Base-by-base conservation (phyloP, 2,113 vertebrate genomes). In the Alosa alosa region DNA sequence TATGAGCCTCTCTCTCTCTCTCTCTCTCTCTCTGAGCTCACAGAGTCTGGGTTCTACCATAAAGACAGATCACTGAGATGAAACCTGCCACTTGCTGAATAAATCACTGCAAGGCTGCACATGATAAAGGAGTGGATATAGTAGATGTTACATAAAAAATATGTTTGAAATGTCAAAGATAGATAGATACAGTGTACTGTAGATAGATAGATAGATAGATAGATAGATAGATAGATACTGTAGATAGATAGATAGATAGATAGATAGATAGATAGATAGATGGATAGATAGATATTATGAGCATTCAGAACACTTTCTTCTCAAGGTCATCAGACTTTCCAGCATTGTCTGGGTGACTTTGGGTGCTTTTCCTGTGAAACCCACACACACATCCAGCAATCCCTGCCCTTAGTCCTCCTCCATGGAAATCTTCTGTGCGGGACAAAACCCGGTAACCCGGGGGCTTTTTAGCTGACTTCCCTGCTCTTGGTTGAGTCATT, bases 391-490 rank as follows among this genome's bases (percentile, higher is more conserved):
- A 72, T 72, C 64, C 31, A 31, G 64, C 25, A 72, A 72, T 72
- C n/a, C 1, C 64, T 11, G 25, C 25, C 64, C 31, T 9, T 36
- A 15, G 64, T 36, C 9, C 18, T 25, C 22, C 25, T 3, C 64
- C 31, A 3, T 72, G 64, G 31, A 31, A 72, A 36, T 31, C n/a
- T 31, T 36, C 7, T 36, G 6, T 36, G 1, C 10, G 31, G 25
- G 64, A 72, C 64, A 72, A 72, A 31, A n/a, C n/a, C 25, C 9
- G 64, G 36, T 72, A 72, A 25, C 64, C n/a, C 7, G 64, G 64
- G 64, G 64, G 64, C n/a, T 31, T 72, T 72, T 72, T 72, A 25
- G n/a, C 64, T 36, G 64, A 72, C 64, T 72, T 72, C 64, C 64
- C n/a, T 72, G 64, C 31, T 72, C 64, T 72, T 72, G 64, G 52